These are phyloP conservation scores for Lamellibrachia satsuma DNA, from an alignment of 2,888 invertebrate genomes.

Conservation along the genomic window DNA sequence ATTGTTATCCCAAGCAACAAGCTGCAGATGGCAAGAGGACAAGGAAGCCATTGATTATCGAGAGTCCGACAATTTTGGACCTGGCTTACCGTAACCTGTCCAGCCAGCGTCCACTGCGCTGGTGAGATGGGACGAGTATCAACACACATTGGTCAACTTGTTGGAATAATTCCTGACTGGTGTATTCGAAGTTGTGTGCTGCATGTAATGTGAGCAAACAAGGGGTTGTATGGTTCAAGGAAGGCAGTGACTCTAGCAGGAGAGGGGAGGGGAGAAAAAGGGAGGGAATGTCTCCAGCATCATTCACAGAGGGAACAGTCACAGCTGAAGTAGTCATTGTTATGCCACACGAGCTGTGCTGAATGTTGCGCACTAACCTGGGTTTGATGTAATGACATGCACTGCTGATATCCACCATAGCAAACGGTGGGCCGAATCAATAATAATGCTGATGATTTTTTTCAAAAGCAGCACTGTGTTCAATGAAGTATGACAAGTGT, in stretches of 20 bases:
- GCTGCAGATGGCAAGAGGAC: too few relatives aligned
- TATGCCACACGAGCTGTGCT: neutral
- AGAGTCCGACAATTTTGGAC: neutral
- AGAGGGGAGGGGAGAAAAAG: neutral
- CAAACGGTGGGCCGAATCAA: conserved; percentile 5
- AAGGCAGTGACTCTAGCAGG: neutral
- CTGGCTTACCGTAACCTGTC: neutral
- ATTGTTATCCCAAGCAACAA: too few relatives aligned
- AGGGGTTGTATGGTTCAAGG: neutral
- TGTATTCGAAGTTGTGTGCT: too few relatives aligned
- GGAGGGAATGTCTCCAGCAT: neutral
- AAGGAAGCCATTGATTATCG: too few relatives aligned
- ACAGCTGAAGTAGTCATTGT: neutral
- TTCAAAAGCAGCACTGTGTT: neutral
- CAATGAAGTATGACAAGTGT: neutral
- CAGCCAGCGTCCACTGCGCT: neutral
- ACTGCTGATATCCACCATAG: neutral
- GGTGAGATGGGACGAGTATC: too few relatives aligned
- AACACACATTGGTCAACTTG: neutral
- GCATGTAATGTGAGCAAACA: neutral
- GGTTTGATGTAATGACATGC: neutral
- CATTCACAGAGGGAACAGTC: neutral
- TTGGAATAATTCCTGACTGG: neutral
- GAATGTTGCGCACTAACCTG: neutral
- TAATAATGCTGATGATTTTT: conserved; percentile 13